Evolutionary conservation across 2,113 vertebrate species (phyloP).

Genomic region (Psophia crepitans): DNA sequence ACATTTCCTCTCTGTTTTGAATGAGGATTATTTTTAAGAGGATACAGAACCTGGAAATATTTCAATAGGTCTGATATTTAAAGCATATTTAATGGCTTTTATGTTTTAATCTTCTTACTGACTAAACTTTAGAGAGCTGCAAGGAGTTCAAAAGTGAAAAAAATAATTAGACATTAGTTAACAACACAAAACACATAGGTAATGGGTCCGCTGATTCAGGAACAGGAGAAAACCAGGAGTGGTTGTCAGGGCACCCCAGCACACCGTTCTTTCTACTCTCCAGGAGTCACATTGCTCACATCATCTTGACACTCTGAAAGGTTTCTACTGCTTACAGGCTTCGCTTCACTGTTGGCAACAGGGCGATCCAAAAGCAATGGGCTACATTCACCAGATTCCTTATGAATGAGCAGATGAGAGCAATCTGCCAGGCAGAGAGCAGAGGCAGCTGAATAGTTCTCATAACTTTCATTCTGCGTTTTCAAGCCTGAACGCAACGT

Average conservation of each 20-base stretch:
- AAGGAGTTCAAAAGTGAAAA: conserved; percentile 66
- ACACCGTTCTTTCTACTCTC: neutral
- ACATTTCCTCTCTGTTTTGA: conserved; percentile 76
- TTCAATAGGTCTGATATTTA: conserved; percentile 77
- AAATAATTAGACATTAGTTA: conserved; percentile 57
- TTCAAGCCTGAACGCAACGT: neutral
- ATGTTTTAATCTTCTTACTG: conserved; percentile 81
- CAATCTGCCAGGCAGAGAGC: neutral
- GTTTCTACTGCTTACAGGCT: neutral
- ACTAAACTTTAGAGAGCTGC: conserved; percentile 70
- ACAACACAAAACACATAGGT: conserved; percentile 23
- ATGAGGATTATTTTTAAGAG: conserved; percentile 79
- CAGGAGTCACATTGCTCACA: neutral
- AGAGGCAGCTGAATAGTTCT: neutral
- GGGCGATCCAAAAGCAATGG: neutral
- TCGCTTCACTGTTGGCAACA: neutral
- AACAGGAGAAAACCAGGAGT: neutral
- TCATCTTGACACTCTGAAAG: neutral
- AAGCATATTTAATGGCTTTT: conserved; percentile 80
- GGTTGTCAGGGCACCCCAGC: neutral
- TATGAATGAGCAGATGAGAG: neutral
- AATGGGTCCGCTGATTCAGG: neutral
- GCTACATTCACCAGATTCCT: neutral
- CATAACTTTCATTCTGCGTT: neutral
- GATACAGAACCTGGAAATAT: conserved; percentile 76